These are phyloP conservation scores for Anas bahamensis DNA, from an alignment of 2,797 vertebrate genomes.

Conservation along the genomic window DNA sequence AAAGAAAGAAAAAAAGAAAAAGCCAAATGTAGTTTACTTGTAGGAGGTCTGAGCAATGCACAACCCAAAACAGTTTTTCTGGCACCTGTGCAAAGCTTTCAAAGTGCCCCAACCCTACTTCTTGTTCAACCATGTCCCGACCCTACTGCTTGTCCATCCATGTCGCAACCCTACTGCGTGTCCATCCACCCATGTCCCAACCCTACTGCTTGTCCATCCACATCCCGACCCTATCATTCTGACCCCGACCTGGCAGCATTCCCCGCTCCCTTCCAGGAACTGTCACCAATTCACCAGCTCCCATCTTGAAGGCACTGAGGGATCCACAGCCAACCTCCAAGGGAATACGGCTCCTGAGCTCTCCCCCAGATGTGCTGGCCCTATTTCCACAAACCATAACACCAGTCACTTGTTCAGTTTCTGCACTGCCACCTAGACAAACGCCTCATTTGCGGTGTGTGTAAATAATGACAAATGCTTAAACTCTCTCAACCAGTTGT, in stretches of 20 bases:
- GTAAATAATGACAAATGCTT: constrained; percentile 22
- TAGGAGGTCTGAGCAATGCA: neutral
- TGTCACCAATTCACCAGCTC: neutral
- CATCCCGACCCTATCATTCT: too few species aligned
- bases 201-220: neutral
- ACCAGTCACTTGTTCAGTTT: neutral
- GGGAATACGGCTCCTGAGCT: neutral
- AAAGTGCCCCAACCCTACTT: too few species aligned
- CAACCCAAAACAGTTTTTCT: fast-evolving
- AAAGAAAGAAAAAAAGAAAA: too few species aligned
- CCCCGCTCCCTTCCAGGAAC: neutral
- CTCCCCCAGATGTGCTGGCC: neutral
- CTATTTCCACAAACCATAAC: neutral
- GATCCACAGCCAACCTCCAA: neutral
- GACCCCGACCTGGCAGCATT: too few species aligned
- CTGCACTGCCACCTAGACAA: neutral
- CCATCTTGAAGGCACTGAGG: neutral
- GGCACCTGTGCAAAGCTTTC: neutral
- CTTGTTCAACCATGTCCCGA: too few species aligned
- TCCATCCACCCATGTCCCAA: neutral
- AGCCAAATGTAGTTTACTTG: neutral
- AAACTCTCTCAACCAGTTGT: neutral
- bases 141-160: too few species aligned
- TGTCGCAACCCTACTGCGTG: too few species aligned
- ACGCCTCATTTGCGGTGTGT: constrained; percentile 4